phyloP scores from a whole-genome alignment of 2,113 vertebrate genomes.

The Trichomycterus rosablanca region DNA sequence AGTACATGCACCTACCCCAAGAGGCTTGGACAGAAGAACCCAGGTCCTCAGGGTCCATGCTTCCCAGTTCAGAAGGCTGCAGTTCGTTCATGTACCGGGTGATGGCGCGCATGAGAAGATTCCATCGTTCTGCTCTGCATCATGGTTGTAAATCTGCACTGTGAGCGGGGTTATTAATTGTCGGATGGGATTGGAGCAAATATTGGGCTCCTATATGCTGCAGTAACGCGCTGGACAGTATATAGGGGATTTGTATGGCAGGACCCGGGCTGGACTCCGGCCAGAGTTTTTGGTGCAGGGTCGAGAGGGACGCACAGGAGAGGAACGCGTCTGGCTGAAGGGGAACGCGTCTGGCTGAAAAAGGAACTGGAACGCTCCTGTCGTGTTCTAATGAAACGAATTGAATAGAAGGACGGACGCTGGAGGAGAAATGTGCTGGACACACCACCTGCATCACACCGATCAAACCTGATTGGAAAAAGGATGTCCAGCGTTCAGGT shows the following conservation, averaged over 20 bases:
- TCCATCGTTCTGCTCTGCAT: not conserved
- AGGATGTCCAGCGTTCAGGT: slow-evolving; percentile 52
- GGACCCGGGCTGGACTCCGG: slow-evolving; percentile 22
- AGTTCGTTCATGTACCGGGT: not conserved
- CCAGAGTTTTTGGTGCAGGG: slow-evolving; percentile 41
- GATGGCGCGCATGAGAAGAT: not conserved
- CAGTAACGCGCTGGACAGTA: not conserved
- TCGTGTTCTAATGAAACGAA: too few relatives aligned
- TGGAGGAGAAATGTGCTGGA: slow-evolving; percentile 1
- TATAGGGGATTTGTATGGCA: not conserved
- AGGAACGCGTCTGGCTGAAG: slow-evolving; percentile 21
- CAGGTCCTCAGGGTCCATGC: too few relatives aligned
- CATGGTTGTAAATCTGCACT: not conserved
- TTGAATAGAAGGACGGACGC: too few relatives aligned
- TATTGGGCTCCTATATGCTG: not conserved
- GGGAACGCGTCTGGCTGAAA: not conserved
- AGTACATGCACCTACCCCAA: too few relatives aligned
- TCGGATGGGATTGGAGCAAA: not conserved
- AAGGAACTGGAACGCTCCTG: too few relatives aligned
- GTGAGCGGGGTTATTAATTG: slow-evolving; percentile 12
- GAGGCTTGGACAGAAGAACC: too few relatives aligned
- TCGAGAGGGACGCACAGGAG: slow-evolving; percentile 37
- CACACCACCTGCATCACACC: slow-evolving; percentile 23
- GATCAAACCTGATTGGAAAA: slow-evolving; percentile 47
- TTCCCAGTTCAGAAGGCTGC: not conserved